These are phyloP conservation scores for Ceuthmochares aereus DNA, from an alignment of 2,113 vertebrate species.

Conservation along the genomic window DNA sequence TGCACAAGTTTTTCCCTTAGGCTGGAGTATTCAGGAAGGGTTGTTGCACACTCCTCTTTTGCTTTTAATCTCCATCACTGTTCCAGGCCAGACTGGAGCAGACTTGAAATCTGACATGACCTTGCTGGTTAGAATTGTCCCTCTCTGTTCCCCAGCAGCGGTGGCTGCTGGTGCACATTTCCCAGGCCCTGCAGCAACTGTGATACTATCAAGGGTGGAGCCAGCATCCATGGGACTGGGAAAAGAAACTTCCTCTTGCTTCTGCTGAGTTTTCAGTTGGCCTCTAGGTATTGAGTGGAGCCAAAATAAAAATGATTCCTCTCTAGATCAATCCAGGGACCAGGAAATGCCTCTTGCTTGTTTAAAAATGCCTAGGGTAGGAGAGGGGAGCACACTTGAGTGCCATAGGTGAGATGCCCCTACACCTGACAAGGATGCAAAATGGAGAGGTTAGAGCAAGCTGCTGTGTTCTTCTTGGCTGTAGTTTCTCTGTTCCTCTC, in stretches of 20 bases:
- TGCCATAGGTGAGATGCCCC: neutral
- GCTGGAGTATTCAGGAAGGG: neutral
- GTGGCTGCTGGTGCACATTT: neutral
- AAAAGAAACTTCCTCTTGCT: neutral
- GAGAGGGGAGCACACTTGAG: neutral
- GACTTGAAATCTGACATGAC: neutral
- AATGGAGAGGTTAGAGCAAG: neutral
- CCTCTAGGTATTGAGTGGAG: neutral
- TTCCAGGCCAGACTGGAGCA: neutral
- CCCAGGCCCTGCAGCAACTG: neutral
- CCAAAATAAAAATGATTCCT: neutral
- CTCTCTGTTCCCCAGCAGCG: neutral
- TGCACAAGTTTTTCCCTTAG: neutral
- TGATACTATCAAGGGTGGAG: neutral
- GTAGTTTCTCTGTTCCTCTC: neutral
- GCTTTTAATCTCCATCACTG: neutral
- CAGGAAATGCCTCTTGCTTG: neutral
- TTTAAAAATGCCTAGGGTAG: neutral
- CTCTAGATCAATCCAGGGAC: neutral
- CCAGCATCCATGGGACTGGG: neutral
- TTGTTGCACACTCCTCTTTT: neutral
- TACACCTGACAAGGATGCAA: neutral
- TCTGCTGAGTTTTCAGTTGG: neutral
- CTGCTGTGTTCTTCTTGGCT: neutral
- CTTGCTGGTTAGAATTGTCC: neutral